These are phyloP conservation scores for Heptranchias perlo DNA, from an alignment of 2,113 vertebrate species.

Conservation along the genomic window DNA sequence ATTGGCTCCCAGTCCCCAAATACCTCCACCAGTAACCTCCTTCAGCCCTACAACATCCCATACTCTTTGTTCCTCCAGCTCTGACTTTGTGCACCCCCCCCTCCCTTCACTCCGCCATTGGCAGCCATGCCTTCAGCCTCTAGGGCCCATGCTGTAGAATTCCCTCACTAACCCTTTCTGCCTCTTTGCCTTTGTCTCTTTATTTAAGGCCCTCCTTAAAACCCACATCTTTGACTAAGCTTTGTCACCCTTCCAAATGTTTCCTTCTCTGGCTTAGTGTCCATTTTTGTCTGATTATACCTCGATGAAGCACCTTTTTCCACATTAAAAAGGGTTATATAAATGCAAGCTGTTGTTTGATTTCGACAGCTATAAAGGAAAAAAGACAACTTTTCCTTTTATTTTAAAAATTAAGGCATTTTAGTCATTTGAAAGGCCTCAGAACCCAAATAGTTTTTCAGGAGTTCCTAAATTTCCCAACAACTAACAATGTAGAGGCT, in stretches of 20 bases:
- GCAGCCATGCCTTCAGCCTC: too few relatives aligned
- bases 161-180: background rate
- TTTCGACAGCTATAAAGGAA: background rate
- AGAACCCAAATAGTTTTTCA: background rate
- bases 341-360: background rate
- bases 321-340: background rate
- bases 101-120: background rate
- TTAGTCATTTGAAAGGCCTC: background rate
- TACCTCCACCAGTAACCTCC: background rate
- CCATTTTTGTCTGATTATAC: background rate
- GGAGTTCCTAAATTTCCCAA: background rate
- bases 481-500: background rate
- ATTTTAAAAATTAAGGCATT: background rate
- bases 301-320: too few relatives aligned
- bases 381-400: background rate
- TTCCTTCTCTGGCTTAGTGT: background rate
- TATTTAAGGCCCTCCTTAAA: background rate
- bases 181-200: background rate
- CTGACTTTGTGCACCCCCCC: background rate
- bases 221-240: background rate
- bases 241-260: background rate
- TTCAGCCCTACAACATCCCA: background rate
- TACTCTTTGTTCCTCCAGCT: background rate
- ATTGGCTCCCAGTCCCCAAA: background rate
- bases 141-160: background rate